Conservation (phyloP, 2,888 invertebrate species). For the Aspidiotus rigidus region DNA sequence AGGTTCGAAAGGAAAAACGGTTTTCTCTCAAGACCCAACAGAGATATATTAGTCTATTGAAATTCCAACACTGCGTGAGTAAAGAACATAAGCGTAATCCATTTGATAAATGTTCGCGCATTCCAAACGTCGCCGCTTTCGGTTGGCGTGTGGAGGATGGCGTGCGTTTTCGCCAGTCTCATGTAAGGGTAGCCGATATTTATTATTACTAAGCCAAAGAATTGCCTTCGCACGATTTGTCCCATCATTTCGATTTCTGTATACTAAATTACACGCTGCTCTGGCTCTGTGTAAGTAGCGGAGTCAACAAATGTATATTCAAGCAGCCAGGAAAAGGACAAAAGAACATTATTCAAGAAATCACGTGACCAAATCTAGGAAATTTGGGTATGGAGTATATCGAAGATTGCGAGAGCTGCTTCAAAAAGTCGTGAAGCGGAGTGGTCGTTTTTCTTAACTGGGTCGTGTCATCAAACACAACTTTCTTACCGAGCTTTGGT, state of each 20-base stretch:
- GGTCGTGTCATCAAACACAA: no score
- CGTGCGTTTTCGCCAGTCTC: slow-evolving; percentile 23
- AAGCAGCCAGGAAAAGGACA: no score
- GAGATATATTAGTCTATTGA: slow-evolving; percentile 33
- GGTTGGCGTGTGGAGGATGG: slow-evolving; percentile 13
- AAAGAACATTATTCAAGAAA: no score
- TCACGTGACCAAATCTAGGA: no score
- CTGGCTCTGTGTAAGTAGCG: not conserved
- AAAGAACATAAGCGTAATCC: slow-evolving; percentile 31
- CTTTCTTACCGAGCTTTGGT: no score
- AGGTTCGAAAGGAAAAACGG: slow-evolving; percentile 18
- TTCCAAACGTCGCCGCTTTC: slow-evolving; percentile 27
- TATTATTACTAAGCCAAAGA: slow-evolving; percentile 29
- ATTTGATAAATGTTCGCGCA: slow-evolving; percentile 31
- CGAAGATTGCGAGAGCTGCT: no score
- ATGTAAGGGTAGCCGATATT: slow-evolving; percentile 31
- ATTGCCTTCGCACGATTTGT: slow-evolving; percentile 32
- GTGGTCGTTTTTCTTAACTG: no score
- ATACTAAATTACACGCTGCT: slow-evolving; percentile 29
- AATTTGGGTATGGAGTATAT: no score
- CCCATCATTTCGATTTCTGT: slow-evolving; percentile 31
- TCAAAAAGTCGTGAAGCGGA: no score
- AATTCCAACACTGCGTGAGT: slow-evolving; percentile 27
- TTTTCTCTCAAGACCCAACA: slow-evolving; percentile 10
- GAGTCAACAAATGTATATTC: no score